Conservation (phyloP, 1,140 invertebrate species). For the Drosophila sturtevanti region DNA sequence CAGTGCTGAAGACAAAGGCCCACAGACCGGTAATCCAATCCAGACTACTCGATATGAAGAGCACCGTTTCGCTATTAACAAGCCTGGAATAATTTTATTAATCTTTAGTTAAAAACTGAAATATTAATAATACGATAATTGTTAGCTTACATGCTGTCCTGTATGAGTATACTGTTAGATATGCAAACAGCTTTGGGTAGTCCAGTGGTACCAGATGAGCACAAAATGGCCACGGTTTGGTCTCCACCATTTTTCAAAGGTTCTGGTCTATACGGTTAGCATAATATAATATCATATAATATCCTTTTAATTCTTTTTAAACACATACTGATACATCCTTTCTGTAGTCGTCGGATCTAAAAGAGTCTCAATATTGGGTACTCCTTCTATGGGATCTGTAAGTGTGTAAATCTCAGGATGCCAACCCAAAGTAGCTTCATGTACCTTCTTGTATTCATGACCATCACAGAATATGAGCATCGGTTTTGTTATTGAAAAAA, state of each 20-base stretch:
- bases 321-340: conserved; percentile 62
- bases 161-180: conserved; percentile 84
- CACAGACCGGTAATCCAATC: conserved; percentile 76
- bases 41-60: conserved; percentile 60
- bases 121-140: too few species aligned
- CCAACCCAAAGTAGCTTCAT: conserved; percentile 48
- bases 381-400: conserved; percentile 47
- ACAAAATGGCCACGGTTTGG: conserved; percentile 80
- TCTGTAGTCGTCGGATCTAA: conserved; percentile 59
- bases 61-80: conserved; percentile 51
- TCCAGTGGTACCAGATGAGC: conserved; percentile 90
- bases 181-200: conserved; percentile 90
- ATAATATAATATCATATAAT: too few species aligned
- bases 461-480: conserved; percentile 73
- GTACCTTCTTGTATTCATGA: conserved; percentile 59
- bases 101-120: too few species aligned
- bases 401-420: conserved; percentile 66
- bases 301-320: too few species aligned
- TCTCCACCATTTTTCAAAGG: conserved; percentile 49
- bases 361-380: conserved; percentile 60
- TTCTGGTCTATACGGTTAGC: conserved; percentile 45
- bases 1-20: conserved; percentile 48
- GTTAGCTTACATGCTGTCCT: conserved; percentile 54
- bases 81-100: conserved; percentile 33
- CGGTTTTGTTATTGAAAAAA: conserved; percentile 65